Evolutionary conservation across 1,140 invertebrate genomes (phyloP).

Genomic region (Drosophila subobscura): DNA sequence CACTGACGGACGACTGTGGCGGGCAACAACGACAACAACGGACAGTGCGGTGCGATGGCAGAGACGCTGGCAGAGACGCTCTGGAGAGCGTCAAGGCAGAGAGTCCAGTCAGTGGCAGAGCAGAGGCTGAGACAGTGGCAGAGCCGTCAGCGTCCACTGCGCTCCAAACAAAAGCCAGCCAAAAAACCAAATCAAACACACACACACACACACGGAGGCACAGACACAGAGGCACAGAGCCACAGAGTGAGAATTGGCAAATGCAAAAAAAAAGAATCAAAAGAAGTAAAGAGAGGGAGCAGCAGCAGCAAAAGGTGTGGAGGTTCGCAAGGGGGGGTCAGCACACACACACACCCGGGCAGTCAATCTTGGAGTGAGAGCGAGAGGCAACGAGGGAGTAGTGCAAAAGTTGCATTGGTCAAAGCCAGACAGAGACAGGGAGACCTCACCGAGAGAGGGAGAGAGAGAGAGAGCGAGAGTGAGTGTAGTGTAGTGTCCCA

Average conservation of each 20-base stretch:
- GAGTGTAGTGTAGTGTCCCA: background rate
- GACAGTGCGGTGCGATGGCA: conserved; percentile 32
- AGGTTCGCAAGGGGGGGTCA: no score
- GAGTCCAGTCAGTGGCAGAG: conserved; percentile 10
- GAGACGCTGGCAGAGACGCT: conserved; percentile 21
- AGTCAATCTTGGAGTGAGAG: background rate
- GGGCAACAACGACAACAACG: conserved; percentile 48
- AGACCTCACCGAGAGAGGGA: conserved; percentile 3
- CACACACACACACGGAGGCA: conserved; percentile 35
- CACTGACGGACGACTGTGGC: conserved; percentile 51
- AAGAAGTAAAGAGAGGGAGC: conserved; percentile 17
- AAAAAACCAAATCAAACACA: conserved; percentile 58
- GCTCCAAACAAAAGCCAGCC: conserved; percentile 77
- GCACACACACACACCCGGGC: conserved; percentile 24
- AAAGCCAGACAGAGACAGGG: conserved; percentile 12
- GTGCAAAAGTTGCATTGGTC: conserved; percentile 38
- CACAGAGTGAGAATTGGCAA: conserved; percentile 8
- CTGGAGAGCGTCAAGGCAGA: conserved; percentile 8
- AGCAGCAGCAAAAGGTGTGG: no score
- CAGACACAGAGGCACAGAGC: background rate
- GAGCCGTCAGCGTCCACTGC: conserved; percentile 44
- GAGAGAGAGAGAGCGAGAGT: background rate
- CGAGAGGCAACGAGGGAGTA: background rate
- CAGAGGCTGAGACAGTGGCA: conserved; percentile 3
- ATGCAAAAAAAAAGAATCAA: conserved; percentile 54